Evolutionary conservation across 2,888 invertebrate species (phyloP).

Genomic region (Aproaerema taeniolella): DNA sequence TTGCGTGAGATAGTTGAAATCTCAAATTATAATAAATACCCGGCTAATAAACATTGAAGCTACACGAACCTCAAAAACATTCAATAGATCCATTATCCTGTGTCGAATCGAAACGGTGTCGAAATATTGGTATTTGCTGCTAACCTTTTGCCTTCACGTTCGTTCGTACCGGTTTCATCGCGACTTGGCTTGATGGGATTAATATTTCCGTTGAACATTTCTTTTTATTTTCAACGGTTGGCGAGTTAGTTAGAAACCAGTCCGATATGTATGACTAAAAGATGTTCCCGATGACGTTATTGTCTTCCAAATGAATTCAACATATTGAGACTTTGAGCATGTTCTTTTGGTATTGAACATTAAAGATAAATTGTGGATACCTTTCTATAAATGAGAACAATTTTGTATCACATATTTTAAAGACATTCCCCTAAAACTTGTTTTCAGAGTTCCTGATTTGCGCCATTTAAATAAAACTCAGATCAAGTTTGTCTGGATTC

Average conservation of each 20-base stretch:
- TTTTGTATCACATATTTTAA: too few relatives aligned
- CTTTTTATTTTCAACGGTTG: constrained; percentile 39
- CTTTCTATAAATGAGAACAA: too few relatives aligned
- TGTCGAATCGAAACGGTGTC: constrained; percentile 24
- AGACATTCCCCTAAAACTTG: too few relatives aligned
- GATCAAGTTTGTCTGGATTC: too few relatives aligned
- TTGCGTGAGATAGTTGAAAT: constrained; percentile 22
- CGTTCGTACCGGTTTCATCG: constrained; percentile 62
- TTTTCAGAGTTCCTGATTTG: constrained; percentile 7
- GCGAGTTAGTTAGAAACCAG: constrained; percentile 50
- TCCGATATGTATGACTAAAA: constrained; percentile 40
- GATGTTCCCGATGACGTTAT: constrained; percentile 34
- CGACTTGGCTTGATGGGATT: constrained; percentile 40
- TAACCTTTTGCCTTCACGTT: constrained; percentile 59
- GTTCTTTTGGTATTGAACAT: too few relatives aligned
- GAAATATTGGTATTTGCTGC: constrained; percentile 48
- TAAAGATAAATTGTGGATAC: too few relatives aligned
- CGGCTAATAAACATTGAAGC: constrained; percentile 11
- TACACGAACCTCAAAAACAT: constrained; percentile 7
- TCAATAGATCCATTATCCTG: constrained; percentile 16
- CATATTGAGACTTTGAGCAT: too few relatives aligned
- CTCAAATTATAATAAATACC: constrained; percentile 15
- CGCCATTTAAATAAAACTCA: too few relatives aligned
- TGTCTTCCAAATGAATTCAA: neutral
- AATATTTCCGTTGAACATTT: constrained; percentile 57